phyloP scores from a whole-genome alignment of 2,888 invertebrate genomes.

The Patella ulyssiponensis region DNA sequence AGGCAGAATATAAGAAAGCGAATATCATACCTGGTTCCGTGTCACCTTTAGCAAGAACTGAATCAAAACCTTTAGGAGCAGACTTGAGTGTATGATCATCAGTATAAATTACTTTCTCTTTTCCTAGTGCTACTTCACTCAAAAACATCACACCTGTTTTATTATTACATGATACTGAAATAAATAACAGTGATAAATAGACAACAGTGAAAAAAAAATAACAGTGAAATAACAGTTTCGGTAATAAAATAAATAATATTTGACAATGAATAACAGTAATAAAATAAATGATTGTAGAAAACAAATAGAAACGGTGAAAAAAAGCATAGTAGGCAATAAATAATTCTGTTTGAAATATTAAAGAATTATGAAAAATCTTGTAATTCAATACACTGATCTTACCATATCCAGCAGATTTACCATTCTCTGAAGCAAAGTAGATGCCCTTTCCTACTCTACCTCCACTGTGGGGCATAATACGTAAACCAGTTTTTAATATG shows the following conservation, averaged over 20 bases:
- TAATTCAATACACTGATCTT: conserved; percentile 29
- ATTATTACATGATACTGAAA: conserved; percentile 62
- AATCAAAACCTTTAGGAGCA: conserved; percentile 70
- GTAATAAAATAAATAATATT: conserved; percentile 13
- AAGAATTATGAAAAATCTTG: too few relatives aligned
- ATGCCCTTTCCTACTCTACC: conserved; percentile 73
- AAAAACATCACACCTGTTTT: conserved; percentile 73
- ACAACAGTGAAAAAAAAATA: neutral
- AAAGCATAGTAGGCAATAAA: too few relatives aligned
- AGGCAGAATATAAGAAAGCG: too few relatives aligned
- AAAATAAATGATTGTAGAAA: too few relatives aligned
- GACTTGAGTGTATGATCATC: conserved; percentile 63
- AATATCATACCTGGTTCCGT: conserved; percentile 66
- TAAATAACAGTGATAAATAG: conserved; percentile 12
- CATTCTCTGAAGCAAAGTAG: conserved; percentile 74
- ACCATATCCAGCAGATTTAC: conserved; percentile 73
- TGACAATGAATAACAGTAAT: neutral
- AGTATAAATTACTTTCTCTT: conserved; percentile 65
- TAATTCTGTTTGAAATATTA: too few relatives aligned
- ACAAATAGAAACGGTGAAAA: too few relatives aligned
- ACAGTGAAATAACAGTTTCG: neutral
- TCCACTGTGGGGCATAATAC: conserved; percentile 74
- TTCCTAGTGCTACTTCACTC: conserved; percentile 73
- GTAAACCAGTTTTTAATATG: conserved; percentile 72
- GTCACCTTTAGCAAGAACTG: conserved; percentile 68